Evolutionary conservation across 2,888 invertebrate genomes (phyloP), one percentile per base, ranked within the genome.

Genomic region (Cistogaster globosa): DNA sequence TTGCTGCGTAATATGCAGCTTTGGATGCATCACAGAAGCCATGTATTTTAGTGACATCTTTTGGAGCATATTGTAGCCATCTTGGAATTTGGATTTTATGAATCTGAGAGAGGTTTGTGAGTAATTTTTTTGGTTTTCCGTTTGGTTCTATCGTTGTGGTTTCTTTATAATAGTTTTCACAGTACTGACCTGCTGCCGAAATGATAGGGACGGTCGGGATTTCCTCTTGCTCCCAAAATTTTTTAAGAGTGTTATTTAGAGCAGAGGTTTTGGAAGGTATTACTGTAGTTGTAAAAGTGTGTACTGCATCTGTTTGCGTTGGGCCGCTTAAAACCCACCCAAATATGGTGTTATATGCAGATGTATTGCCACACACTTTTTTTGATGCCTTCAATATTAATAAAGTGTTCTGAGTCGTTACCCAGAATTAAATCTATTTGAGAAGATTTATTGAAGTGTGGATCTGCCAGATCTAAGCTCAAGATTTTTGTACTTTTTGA

Each of bases 181-280:
- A 74, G 45, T 42, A 22, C 14, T 67, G 18, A n/a, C 75, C 74
- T 2, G 67, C 81, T 12, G 38, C 51, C 1, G 42, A 45, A 0
- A 18, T 18, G 2, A 7, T 4, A 16, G 20, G 26, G 5, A 26
- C 6, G 11, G 16, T 9, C 1, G 48, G 48, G 1, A 77, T 11
- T 32, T 77, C 77, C 16, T 69, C 78, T 26, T 62, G 71, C 45
- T 79, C 71, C 79, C 71, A 79, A 65, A 79, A 79, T 32, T 67
- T 42, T 16, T 48, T 42, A 0, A 80, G 18, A 0, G 22, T 11
- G 14, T 26, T 11, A 51, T 55, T 51, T 8, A 72, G 72, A 2
- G 9, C 14, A 1, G 48, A 18, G 18, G 7, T 51, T 16, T 72
- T 4, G 2, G 48, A 48, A 2, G 48, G 16, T 14, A 8, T 36